Conservation (phyloP, 2,797 vertebrate genomes). For the Apodemus agrarius region DNA sequence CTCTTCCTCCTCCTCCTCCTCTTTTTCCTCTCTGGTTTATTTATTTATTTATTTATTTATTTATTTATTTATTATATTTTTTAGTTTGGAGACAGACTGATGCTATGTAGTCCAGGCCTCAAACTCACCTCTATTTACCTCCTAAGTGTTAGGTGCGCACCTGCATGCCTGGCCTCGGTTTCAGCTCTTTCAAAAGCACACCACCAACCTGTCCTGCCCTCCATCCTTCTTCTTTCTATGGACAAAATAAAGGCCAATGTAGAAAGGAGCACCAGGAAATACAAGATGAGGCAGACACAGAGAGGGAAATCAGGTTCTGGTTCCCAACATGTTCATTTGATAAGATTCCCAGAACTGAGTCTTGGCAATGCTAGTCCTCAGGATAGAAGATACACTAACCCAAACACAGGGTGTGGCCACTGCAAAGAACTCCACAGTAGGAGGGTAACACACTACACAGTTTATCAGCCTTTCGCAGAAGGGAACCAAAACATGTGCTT, state of each 20-base stretch:
- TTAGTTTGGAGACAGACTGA: neutral
- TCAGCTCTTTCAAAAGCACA: neutral
- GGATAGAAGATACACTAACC: neutral
- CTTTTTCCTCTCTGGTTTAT: neutral
- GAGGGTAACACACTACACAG: neutral
- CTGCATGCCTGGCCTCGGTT: neutral
- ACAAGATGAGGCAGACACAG: neutral
- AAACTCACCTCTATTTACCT: neutral
- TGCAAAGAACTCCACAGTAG: neutral
- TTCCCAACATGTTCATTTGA: neutral
- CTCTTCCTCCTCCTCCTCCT: neutral
- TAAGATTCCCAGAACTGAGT: neutral
- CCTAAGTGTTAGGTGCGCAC: neutral
- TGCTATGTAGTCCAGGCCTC: neutral
- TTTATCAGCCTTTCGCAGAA: slow-evolving; percentile 58
- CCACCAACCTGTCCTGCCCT: neutral
- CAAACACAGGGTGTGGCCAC: neutral
- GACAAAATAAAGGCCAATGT: neutral
- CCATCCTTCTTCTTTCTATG: neutral
- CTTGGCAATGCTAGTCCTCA: neutral
- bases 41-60: no score
- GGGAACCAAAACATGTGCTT: neutral
- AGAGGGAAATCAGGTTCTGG: neutral
- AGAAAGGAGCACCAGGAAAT: neutral
- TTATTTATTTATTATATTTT: neutral